Evolutionary conservation across 2,888 invertebrate species (phyloP).

Genomic region (Idaea dimidiata): DNA sequence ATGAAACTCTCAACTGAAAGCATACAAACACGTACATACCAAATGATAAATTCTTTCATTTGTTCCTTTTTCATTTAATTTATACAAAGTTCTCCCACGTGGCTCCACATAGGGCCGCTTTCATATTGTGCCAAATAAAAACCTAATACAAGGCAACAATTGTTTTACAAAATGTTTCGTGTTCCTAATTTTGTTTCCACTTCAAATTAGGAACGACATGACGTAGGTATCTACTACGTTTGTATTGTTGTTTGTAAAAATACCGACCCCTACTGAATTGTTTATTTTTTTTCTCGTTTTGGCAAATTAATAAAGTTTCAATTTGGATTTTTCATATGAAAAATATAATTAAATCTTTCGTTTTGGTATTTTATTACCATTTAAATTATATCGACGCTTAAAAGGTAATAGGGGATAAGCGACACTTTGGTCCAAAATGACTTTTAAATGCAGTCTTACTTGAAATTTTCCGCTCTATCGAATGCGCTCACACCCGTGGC

Average conservation of each 20-base stretch:
- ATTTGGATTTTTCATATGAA: not conserved
- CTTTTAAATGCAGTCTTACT: too few species aligned
- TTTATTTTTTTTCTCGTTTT: not conserved
- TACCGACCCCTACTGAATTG: not conserved
- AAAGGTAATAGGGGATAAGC: too few species aligned
- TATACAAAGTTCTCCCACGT: constrained; percentile 52
- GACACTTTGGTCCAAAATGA: too few species aligned
- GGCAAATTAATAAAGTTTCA: constrained; percentile 1
- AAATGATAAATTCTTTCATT: constrained; percentile 67
- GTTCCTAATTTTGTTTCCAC: constrained; percentile 27
- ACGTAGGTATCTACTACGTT: constrained; percentile 13
- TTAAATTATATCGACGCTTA: too few species aligned
- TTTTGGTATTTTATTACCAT: too few species aligned
- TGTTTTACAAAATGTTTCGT: constrained; percentile 27
- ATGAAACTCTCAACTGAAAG: not conserved
- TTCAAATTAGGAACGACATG: constrained; percentile 18
- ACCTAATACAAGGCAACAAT: constrained; percentile 19
- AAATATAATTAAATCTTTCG: not conserved
- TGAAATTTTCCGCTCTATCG: too few species aligned
- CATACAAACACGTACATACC: constrained; percentile 47
- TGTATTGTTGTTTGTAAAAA: constrained; percentile 10
- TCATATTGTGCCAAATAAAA: constrained; percentile 12
- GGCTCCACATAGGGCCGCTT: constrained; percentile 26
- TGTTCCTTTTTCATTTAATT: constrained; percentile 62
- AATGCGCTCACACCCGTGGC: too few species aligned